Conservation (phyloP, 2,113 vertebrate genomes). For the Vombatus ursinus region DNA sequence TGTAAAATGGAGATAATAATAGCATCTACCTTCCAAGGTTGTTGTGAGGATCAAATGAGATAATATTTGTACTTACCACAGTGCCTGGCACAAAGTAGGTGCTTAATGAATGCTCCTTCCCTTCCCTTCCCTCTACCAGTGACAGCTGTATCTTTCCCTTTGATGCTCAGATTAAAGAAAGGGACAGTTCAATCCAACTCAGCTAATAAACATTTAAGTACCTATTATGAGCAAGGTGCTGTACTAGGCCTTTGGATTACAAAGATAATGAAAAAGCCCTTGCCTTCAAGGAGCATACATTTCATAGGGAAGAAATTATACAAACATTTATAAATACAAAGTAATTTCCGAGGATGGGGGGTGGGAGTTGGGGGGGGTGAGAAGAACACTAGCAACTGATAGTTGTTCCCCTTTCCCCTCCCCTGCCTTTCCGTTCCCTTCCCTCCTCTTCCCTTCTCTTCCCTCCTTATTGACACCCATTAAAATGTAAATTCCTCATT, state of each 20-base stretch:
- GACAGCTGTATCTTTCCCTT: not conserved
- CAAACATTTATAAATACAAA: not conserved
- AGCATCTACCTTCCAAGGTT: not conserved
- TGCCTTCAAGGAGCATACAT: not conserved
- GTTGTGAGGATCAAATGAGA: not conserved
- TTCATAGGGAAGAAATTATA: not conserved
- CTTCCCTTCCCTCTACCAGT: not conserved
- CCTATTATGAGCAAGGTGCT: not conserved
- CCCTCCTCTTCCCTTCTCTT: not conserved
- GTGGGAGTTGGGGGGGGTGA: not conserved
- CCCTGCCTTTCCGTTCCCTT: not conserved
- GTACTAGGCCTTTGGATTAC: not conserved
- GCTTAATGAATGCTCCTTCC: not conserved
- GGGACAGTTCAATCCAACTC: not conserved
- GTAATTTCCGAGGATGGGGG: not conserved
- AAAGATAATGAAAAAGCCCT: not conserved
- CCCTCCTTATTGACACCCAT: not conserved
- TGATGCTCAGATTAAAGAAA: not conserved
- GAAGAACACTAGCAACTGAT: not conserved
- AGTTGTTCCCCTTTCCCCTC: too few species aligned
- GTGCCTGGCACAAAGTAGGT: not conserved
- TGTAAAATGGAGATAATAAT: not conserved
- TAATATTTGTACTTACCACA: not conserved
- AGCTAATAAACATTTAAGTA: not conserved
- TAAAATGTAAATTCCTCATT: not conserved